phyloP scores from a whole-genome alignment of 2,797 vertebrate genomes.

The Alosa sapidissima region DNA sequence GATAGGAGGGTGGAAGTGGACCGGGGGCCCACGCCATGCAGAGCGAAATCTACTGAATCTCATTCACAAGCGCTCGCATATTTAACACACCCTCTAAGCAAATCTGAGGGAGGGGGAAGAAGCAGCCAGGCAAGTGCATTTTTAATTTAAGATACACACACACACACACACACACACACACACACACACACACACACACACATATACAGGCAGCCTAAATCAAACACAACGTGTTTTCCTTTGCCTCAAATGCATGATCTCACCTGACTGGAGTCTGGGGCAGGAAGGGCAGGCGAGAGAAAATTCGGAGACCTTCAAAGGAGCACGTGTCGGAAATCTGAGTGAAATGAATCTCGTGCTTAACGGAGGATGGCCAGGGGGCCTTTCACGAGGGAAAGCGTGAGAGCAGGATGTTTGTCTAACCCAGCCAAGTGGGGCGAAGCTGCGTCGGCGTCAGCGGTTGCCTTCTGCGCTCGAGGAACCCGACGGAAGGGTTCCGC shows the following conservation, averaged over 20 bases:
- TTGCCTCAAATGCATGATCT: neutral
- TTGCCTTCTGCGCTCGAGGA: constrained; percentile 53
- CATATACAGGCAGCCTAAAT: neutral
- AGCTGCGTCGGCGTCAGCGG: constrained; percentile 53
- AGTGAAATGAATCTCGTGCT: neutral
- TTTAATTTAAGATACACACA: neutral
- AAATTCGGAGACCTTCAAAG: constrained; percentile 19
- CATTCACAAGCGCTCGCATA: neutral
- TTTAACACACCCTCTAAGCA: neutral
- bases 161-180: neutral
- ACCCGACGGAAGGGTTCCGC: constrained; percentile 50
- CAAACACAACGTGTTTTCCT: neutral
- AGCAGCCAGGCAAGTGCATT: neutral
- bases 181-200: neutral
- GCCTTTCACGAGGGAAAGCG: neutral
- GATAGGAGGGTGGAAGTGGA: neutral
- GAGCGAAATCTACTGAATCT: neutral
- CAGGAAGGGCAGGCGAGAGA: neutral
- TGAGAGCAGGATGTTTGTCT: constrained; percentile 44
- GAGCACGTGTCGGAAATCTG: neutral
- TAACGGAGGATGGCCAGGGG: neutral
- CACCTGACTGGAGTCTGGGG: neutral
- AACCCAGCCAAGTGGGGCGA: constrained; percentile 55
- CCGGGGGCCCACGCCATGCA: neutral
- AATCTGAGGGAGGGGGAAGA: neutral